Percentiles rank a stretch among this genome's conserved stretches.
phyloP scores from a whole-genome alignment of 1,140 invertebrate species.

The Orchestia grillus region DNA sequence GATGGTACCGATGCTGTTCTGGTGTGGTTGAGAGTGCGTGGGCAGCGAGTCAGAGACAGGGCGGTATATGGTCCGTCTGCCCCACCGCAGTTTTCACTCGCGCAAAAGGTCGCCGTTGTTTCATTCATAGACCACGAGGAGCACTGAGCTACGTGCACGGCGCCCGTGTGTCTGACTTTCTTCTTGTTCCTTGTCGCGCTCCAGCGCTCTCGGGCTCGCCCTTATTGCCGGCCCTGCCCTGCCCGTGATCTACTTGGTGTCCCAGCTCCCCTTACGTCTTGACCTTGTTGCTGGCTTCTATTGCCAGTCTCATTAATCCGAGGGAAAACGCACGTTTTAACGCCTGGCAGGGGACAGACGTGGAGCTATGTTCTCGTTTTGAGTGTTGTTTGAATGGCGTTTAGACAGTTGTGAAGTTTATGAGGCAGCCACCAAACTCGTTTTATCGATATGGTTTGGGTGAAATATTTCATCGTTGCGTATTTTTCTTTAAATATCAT shows the following conservation, averaged over 20 bases:
- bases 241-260: background rate
- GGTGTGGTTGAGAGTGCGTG: background rate
- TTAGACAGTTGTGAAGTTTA: too few species aligned
- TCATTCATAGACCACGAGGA: background rate
- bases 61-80: background rate
- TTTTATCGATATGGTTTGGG: too few species aligned
- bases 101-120: conserved; percentile 22
- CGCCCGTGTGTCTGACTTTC: background rate
- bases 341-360: too few species aligned
- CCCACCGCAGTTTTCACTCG: background rate
- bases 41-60: background rate
- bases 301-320: background rate
- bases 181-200: conserved; percentile 8
- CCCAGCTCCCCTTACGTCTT: background rate
- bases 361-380: too few species aligned
- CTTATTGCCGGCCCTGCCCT: background rate
- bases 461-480: too few species aligned
- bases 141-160: background rate
- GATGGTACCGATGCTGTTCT: background rate
- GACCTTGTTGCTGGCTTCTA: background rate
- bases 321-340: too few species aligned
- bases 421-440: too few species aligned
- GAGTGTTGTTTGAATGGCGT: too few species aligned
- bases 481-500: too few species aligned
- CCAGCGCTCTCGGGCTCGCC: background rate